Evolutionary conservation across 2,888 invertebrate species (phyloP), one percentile per base, ranked within the genome.

Genomic region (Spilarctia lutea): DNA sequence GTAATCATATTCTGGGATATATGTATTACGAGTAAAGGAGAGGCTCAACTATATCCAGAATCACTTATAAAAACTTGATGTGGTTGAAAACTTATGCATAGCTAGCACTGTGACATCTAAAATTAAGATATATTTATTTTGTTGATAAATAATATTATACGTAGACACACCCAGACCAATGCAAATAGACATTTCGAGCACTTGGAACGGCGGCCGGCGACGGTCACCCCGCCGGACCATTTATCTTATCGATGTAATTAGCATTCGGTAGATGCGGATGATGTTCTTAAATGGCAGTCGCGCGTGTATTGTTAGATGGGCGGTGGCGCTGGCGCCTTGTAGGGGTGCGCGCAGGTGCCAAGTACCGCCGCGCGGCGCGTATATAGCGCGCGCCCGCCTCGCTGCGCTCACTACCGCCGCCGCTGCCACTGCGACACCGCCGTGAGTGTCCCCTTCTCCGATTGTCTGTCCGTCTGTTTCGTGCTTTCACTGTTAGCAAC

Each of bases 271-370:
- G 79, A 77, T 81, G 78, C 85, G 81, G 75, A 76, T 76, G 88
- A 88, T 88, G 89, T 82, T 87, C 91, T 87, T 90, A 90, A 87
- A 91, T 88, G 89, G 90, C 86, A 87, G 88, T 88, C 79, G 82
- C 76, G 80, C 73, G 71, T 67, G 68, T 65, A 70, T 60, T 65
- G 73, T 77, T 67, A 74, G 70, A 67, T 71, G 68, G 70, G 66
- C 76, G 77, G 68, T 56, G 70, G 78, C 73, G 71, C 24, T 79
- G 79, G 78, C 85, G 75, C 86, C 86, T 81, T 86, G 85, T 86
- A 86, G 82, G 83, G 87, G 75, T 72, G 75, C 79, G 72, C 63
- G 81, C 76, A 76, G 65, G 75, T 81, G 85, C 85, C 86, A 84
- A 82, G 82, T 48, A 81, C 65, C 75, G 73, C 75, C 77, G 74